Conservation (phyloP, 2,797 vertebrate genomes). For the Propithecus deckenii region DNA sequence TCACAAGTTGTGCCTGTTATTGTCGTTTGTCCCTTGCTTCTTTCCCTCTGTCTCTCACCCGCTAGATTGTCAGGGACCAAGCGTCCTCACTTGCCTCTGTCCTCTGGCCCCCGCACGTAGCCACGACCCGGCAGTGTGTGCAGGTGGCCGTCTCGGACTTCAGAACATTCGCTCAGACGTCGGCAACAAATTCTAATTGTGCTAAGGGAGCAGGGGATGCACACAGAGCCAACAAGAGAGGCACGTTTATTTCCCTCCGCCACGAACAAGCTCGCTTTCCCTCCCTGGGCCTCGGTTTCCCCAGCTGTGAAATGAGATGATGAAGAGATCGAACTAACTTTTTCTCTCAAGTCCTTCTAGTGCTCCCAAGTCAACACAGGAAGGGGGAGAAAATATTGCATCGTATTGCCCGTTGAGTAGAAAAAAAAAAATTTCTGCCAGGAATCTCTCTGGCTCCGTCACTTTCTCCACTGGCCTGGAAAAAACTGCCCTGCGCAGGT, state of each 20-base stretch:
- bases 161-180: background rate
- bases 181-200: background rate
- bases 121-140: accelerated
- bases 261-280: background rate
- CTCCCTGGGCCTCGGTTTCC: slow-evolving; percentile 16
- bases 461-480: slow-evolving; percentile 63
- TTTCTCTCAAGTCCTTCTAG: background rate
- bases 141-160: accelerated
- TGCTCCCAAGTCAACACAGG: background rate
- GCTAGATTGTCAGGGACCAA: background rate
- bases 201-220: background rate
- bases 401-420: background rate
- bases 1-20: accelerated
- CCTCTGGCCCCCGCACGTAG: background rate
- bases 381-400: background rate
- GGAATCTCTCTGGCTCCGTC: slow-evolving; percentile 55
- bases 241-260: background rate
- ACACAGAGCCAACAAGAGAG: background rate
- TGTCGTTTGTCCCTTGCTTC: background rate
- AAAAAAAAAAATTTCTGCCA: slow-evolving; percentile 20
- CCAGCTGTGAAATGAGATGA: background rate
- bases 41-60: background rate
- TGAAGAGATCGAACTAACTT: background rate
- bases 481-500: slow-evolving; percentile 36
- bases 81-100: accelerated